Percentiles rank a stretch among this genome's conserved stretches.
Conservation (phyloP, 2,888 invertebrate genomes). For the Sipha maydis region DNA sequence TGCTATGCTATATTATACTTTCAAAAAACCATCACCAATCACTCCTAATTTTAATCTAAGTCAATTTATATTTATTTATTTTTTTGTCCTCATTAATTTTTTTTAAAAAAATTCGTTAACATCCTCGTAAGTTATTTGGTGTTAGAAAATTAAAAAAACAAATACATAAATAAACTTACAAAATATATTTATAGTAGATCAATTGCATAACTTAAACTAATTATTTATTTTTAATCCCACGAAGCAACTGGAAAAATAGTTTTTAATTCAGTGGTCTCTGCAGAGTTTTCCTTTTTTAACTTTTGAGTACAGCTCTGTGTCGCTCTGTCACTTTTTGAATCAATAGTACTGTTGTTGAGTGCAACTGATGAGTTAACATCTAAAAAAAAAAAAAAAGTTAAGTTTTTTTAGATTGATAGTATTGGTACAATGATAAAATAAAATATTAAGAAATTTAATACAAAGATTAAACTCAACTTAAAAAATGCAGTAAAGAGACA, state of each 20-base stretch:
- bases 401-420: background rate
- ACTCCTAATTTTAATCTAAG: no score
- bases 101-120: no score
- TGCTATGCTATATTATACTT: no score
- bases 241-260: conserved; percentile 48
- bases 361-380: conserved; percentile 19
- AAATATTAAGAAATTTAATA: background rate
- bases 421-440: background rate
- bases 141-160: background rate
- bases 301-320: conserved; percentile 8
- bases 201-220: background rate
- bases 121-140: no score
- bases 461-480: background rate
- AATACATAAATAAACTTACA: background rate
- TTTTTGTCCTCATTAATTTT: no score
- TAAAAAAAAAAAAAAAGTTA: background rate
- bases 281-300: background rate
- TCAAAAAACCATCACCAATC: no score
- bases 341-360: background rate
- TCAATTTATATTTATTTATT: no score
- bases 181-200: conserved; percentile 28
- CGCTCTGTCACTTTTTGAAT: background rate
- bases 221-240: conserved; percentile 41
- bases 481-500: no score
- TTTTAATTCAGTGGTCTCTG: conserved; percentile 21